These are phyloP conservation scores for Oreocharis arfaki DNA, from an alignment of 2,113 vertebrate genomes.

Conservation along the genomic window DNA sequence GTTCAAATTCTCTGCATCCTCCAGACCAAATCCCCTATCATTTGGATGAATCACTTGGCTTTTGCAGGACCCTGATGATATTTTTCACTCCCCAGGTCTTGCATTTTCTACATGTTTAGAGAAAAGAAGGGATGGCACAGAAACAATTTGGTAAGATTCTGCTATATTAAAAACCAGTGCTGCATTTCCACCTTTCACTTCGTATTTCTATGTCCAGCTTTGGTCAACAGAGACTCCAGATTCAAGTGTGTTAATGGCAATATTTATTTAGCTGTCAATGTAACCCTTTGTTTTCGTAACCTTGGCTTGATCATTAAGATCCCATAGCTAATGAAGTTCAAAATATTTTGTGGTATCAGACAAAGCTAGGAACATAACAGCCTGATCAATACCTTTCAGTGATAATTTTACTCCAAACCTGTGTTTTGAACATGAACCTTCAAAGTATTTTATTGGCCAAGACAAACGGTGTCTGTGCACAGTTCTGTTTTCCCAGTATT, in stretches of 20 bases:
- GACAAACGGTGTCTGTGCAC: conserved; percentile 54
- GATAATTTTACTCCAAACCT: conserved; percentile 19
- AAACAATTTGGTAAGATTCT: background rate
- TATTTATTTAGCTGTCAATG: conserved; percentile 36
- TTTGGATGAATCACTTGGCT: background rate
- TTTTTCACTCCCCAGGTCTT: background rate
- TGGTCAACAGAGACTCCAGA: background rate
- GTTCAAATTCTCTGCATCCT: background rate
- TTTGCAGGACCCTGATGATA: background rate
- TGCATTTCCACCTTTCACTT: background rate
- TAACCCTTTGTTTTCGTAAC: conserved; percentile 15
- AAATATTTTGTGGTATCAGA: background rate
- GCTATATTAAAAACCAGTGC: background rate
- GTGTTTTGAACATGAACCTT: conserved; percentile 28
- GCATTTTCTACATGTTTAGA: background rate
- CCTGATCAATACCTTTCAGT: conserved; percentile 28
- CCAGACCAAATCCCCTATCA: background rate
- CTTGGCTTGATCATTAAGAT: background rate
- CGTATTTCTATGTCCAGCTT: background rate
- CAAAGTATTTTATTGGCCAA: conserved; percentile 43
- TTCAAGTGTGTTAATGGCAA: background rate
- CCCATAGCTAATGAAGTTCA: background rate
- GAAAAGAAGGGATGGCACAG: background rate
- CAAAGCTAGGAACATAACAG: background rate
- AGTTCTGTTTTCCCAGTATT: conserved; percentile 65